phyloP scores from a whole-genome alignment of 2,113 vertebrate species.

The Alaudala cheleensis region DNA sequence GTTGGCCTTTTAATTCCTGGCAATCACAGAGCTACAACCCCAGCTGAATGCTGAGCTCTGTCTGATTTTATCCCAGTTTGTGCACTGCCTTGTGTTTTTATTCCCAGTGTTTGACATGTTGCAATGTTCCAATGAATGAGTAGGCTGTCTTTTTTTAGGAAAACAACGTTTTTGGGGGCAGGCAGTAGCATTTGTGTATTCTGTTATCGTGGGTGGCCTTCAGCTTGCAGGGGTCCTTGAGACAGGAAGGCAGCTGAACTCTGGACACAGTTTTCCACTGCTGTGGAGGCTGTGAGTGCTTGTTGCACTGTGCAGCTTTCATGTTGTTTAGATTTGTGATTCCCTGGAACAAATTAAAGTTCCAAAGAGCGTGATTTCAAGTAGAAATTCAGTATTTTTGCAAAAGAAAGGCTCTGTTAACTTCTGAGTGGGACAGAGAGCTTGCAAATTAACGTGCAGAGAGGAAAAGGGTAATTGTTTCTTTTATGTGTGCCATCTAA shows the following conservation, averaged over 20 bases:
- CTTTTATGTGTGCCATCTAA: neutral
- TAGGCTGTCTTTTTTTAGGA: neutral
- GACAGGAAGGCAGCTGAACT: neutral
- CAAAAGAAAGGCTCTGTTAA: neutral
- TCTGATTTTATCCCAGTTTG: neutral
- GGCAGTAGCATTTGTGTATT: neutral
- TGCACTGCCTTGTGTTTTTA: neutral
- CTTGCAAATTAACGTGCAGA: neutral
- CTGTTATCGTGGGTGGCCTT: constrained; percentile 37
- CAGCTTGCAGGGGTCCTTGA: neutral
- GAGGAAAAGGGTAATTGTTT: neutral
- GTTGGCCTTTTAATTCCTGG: neutral
- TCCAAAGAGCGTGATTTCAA: neutral
- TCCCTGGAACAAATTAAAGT: neutral
- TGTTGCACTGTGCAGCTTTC: neutral
- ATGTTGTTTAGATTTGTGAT: neutral
- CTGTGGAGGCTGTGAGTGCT: neutral
- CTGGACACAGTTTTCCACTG: neutral
- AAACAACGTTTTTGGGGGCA: neutral
- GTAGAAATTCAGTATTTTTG: neutral
- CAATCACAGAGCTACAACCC: neutral
- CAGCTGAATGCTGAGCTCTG: neutral
- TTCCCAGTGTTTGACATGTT: neutral
- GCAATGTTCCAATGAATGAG: neutral
- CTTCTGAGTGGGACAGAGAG: neutral